Evolutionary conservation across 2,888 invertebrate genomes (phyloP).

Genomic region (Tridacna crocea): DNA sequence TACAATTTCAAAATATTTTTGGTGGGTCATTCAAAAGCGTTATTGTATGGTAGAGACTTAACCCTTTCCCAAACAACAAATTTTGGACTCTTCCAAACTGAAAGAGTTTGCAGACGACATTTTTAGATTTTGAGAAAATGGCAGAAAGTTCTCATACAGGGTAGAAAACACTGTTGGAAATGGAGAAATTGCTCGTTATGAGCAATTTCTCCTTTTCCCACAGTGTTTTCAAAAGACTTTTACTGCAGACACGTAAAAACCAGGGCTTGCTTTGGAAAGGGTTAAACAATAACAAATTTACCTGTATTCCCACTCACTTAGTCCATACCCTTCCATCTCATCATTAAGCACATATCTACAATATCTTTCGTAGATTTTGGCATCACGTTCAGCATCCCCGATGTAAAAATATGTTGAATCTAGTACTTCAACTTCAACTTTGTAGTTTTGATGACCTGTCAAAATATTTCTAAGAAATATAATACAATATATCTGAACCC

Average conservation of each 20-base stretch:
- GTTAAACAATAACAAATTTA: slow-evolving; percentile 42
- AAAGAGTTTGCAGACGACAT: too few relatives aligned
- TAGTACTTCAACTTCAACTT: slow-evolving; percentile 65
- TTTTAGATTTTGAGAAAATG: too few relatives aligned
- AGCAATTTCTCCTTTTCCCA: background rate
- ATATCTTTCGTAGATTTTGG: slow-evolving; percentile 79
- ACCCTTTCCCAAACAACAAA: too few relatives aligned
- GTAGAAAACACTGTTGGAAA: background rate
- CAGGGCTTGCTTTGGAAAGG: background rate
- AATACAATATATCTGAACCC: too few relatives aligned
- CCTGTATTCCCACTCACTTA: slow-evolving; percentile 83
- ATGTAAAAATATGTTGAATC: slow-evolving; percentile 76
- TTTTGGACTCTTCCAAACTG: too few relatives aligned
- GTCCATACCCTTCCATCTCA: slow-evolving; percentile 77
- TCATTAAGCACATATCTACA: slow-evolving; percentile 77
- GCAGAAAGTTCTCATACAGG: too few relatives aligned
- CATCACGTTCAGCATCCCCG: slow-evolving; percentile 75
- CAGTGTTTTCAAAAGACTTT: background rate
- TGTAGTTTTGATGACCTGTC: slow-evolving; percentile 72
- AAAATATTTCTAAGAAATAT: background rate
- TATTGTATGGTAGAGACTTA: too few relatives aligned
- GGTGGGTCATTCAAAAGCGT: too few relatives aligned
- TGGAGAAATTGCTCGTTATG: background rate
- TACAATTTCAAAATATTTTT: too few relatives aligned
- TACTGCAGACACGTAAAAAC: too few relatives aligned